Base-by-base conservation (phyloP, 2,797 vertebrate species). In the Graptemys geographica region DNA sequence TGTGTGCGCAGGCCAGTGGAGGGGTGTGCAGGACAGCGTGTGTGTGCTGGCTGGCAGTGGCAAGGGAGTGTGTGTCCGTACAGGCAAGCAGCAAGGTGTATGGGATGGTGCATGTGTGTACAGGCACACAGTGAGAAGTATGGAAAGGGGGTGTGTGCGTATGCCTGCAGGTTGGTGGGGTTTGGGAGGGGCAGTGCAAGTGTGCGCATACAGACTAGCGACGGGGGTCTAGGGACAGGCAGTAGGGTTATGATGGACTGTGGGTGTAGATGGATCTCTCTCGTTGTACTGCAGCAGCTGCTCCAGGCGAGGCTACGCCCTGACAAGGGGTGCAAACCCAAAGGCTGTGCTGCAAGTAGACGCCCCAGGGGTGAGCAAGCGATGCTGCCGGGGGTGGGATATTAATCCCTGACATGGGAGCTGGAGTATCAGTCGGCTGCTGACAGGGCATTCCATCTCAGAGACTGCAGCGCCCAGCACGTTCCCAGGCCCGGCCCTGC, bases 1-100 rank as follows among this genome's bases (percentile, higher is more conserved):
- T 2, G 44, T 37, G 65, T 37, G 16, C 15, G 74, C 37, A 74
- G 44, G 27, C 7, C 25, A 7, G 41, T 4, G 11, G 41, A 55
- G 27, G 37, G 59, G 44, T 47, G 41, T 37, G 69, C 37, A 78
- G 81, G 44, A 53, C 11, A 3, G 5, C 72, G 1, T 2, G 41
- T 6, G 41, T 2, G 0, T 2, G 21, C 16, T 52, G 74, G 2
- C 13, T 33, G 59, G 31, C 31, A 16, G 31, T 8, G 31, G 57
- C 28, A 27, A 69, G 18, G 16, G 33, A 7, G 59, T 5, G 6
- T 33, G 31, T n/a, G 15, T n/a, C n/a, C 2, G 23, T 10, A 23
- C 21, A 74, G 11, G 37, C 69, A 15, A 41, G 69, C 19, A 25
- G 19, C 5, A 33, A 33, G 37, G n/a, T 44, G 69, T 27, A 21